Conservation (phyloP, 35 echinoderm and acorn worm species). For the Chiridota heheva region DNA sequence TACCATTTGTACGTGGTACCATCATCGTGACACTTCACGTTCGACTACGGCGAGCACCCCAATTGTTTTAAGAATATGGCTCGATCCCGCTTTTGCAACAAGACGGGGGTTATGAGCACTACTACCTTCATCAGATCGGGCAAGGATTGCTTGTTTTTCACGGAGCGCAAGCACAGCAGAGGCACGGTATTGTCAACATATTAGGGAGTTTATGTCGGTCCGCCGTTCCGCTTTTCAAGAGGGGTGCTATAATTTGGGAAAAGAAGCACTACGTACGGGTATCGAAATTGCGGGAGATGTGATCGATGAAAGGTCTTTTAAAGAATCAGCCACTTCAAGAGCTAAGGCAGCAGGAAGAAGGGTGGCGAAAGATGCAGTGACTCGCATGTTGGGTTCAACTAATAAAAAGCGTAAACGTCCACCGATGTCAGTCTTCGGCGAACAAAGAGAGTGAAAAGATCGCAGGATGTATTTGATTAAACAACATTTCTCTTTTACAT, state of each 20-base stretch:
- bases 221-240: slow-evolving; percentile 31
- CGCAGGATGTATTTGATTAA: slow-evolving; percentile 21
- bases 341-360: slow-evolving; percentile 9
- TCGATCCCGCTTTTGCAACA: neutral
- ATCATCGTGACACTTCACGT: slow-evolving; percentile 65
- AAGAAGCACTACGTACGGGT: slow-evolving; percentile 32
- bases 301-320: slow-evolving; percentile 5
- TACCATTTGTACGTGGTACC: slow-evolving; percentile 47
- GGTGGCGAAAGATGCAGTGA: neutral
- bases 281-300: slow-evolving; percentile 31
- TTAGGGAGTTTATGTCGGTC: slow-evolving; percentile 33
- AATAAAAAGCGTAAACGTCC: slow-evolving; percentile 28
- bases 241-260: slow-evolving; percentile 36
- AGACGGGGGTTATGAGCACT: slow-evolving; percentile 22
- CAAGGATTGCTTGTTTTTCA: slow-evolving; percentile 34
- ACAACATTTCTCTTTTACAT: slow-evolving; percentile 21
- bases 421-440: neutral
- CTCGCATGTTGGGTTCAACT: neutral
- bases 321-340: slow-evolving; percentile 9
- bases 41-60: slow-evolving; percentile 18
- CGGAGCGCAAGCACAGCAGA: neutral
- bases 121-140: slow-evolving; percentile 32
- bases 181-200: slow-evolving; percentile 28
- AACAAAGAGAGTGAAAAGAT: slow-evolving; percentile 46
- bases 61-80: slow-evolving; percentile 28